Conservation (phyloP, 2,888 invertebrate species). For the Idaea straminata region DNA sequence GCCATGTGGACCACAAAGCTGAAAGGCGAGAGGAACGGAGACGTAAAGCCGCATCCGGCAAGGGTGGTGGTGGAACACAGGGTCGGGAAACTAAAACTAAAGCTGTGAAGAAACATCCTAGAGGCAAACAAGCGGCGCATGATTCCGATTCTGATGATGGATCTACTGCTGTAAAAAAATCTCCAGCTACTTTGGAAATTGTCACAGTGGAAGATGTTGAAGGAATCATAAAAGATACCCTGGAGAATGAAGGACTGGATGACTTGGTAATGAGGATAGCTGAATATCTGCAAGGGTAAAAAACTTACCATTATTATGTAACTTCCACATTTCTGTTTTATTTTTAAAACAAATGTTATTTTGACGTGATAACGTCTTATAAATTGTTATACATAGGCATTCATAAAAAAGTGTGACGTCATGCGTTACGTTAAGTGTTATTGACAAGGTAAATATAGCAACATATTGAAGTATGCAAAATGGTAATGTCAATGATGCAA, state of each 20-base stretch:
- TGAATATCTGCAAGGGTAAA: constrained; percentile 83
- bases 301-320: constrained; percentile 13
- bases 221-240: constrained; percentile 76
- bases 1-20: constrained; percentile 75
- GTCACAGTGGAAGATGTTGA: constrained; percentile 84
- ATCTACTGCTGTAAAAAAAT: constrained; percentile 60
- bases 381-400: not conserved
- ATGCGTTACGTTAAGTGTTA: too few species aligned
- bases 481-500: too few species aligned
- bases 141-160: constrained; percentile 86
- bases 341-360: not conserved
- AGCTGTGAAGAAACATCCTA: constrained; percentile 90
- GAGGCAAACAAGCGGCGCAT: constrained; percentile 79
- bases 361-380: not conserved
- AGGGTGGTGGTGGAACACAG: constrained; percentile 94
- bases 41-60: constrained; percentile 92
- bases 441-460: too few species aligned
- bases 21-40: constrained; percentile 93
- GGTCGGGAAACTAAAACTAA: constrained; percentile 97
- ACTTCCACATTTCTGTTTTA: constrained; percentile 4
- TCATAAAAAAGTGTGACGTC: too few species aligned
- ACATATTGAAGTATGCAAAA: too few species aligned
- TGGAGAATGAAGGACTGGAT: constrained; percentile 87
- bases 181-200: constrained; percentile 78
- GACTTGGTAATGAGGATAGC: constrained; percentile 86